Base-by-base conservation (phyloP, 2,113 vertebrate species). In the Ptilorrhoa leucosticta region DNA sequence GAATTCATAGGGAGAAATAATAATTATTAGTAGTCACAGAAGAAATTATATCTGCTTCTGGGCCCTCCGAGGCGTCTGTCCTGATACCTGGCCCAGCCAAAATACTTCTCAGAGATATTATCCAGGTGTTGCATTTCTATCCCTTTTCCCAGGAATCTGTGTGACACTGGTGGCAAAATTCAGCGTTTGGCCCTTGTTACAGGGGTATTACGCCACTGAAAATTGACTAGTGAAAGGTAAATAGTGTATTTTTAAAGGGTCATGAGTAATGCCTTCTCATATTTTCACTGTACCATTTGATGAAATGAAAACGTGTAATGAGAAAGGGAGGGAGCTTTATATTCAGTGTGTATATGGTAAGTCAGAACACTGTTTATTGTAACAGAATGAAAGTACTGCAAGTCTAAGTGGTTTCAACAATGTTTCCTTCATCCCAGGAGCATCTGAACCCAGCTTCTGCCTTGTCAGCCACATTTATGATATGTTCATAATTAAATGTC, bases 401-500 rank as follows among this genome's bases (percentile, higher is more conserved):
- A 96, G 93, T 97, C 94, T 94, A 95, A 96, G 96, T 97, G 91
- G 96, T 98, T 97, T 97, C 93, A 82, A 64, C 11, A 42, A 95
- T 78, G 83, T 90, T 93, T 92, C 96, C 96, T 89, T 87, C 95
- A 96, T 97, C 97, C 97, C 97, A 96, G 91, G 97, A 97, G 97
- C 97, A 94, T 97, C 94, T 93, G 94, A 93, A 72, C 94, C 93
- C 97, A 96, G 97, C 97, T 98, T 98, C 97, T 98, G 98, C 98
- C 97, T 97, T 98, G 97, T 98, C 98, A 98, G 98, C 98, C 97
- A 95, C 98, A 98, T 98, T 98, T 98, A 98, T 98, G 98, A 98
- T 97, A 98, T 97, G 97, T 98, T 98, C 98, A 97, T 98, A 98
- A 98, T 98, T 98, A 98, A 98, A 98, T 98, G 98, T 98, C 98